Evolutionary conservation across 2,113 vertebrate species (phyloP).

Genomic region (Pygoscelis adeliae): DNA sequence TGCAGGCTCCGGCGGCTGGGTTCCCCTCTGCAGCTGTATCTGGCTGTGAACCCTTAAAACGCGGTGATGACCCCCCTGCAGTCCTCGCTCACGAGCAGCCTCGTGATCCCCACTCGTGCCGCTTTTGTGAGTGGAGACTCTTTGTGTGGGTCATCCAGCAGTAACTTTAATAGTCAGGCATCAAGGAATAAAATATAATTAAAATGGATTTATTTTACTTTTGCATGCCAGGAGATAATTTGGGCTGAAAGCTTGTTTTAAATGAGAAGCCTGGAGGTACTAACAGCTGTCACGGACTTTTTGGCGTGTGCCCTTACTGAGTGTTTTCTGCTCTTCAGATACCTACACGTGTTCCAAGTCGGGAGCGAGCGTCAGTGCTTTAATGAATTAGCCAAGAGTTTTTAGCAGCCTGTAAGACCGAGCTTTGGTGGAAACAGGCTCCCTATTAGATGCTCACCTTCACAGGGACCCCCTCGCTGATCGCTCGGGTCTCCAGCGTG

Average conservation of each 20-base stretch:
- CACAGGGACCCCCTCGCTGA: background rate
- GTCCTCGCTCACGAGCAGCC: background rate
- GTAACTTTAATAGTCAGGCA: background rate
- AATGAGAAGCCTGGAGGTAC: background rate
- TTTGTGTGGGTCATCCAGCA: fast-evolving
- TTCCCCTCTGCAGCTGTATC: background rate
- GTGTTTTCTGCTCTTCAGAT: background rate
- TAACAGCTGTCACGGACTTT: background rate
- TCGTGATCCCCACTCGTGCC: background rate
- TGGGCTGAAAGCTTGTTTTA: background rate
- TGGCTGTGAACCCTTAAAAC: background rate
- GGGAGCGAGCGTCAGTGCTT: background rate
- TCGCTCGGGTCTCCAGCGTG: background rate
- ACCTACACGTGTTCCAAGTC: background rate
- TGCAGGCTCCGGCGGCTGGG: background rate
- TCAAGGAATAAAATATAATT: background rate
- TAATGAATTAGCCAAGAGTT: background rate
- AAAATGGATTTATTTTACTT: background rate
- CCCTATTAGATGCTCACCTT: background rate
- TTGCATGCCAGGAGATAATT: background rate
- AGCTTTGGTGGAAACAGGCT: background rate
- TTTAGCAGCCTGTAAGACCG: background rate
- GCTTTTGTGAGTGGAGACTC: fast-evolving
- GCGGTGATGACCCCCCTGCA: background rate
- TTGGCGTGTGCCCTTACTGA: background rate